Percentiles rank a stretch among this genome's conserved stretches.
Evolutionary conservation across 1,140 invertebrate genomes (phyloP).

Genomic region (Drosophila ercepeae): DNA sequence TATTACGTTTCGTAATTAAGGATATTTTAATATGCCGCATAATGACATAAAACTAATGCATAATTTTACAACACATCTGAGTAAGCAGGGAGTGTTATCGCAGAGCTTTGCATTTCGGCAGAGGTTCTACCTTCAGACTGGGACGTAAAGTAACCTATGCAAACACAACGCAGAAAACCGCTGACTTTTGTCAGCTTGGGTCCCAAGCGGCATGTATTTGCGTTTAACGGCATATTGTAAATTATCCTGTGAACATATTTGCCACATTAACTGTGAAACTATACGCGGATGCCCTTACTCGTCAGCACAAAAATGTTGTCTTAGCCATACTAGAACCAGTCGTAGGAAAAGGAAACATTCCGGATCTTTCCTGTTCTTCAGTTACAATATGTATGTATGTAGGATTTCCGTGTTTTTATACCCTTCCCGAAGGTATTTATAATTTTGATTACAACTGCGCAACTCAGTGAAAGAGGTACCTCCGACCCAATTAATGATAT

Average conservation of each 20-base stretch:
- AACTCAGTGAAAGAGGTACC: no score
- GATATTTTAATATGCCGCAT: slow-evolving; percentile 76
- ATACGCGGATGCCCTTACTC: slow-evolving; percentile 30
- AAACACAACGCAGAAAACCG: slow-evolving; percentile 65
- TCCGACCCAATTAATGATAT: no score
- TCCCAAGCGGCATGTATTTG: slow-evolving; percentile 31
- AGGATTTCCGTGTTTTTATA: no score
- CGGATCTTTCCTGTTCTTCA: background rate
- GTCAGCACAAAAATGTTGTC: slow-evolving; percentile 1
- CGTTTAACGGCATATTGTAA: slow-evolving; percentile 73
- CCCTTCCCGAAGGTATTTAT: no score
- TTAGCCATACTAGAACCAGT: background rate
- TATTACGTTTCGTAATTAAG: slow-evolving; percentile 78
- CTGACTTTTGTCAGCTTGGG: slow-evolving; percentile 64
- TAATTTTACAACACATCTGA: slow-evolving; percentile 78
- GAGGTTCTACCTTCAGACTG: background rate
- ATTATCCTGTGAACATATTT: slow-evolving; percentile 76
- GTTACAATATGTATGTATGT: no score
- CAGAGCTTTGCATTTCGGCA: slow-evolving; percentile 1
- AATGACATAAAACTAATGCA: slow-evolving; percentile 79
- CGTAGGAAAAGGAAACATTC: background rate
- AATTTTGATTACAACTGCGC: no score
- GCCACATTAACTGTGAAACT: slow-evolving; percentile 67
- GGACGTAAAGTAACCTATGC: slow-evolving; percentile 49
- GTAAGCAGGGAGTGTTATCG: slow-evolving; percentile 53